phyloP scores from a whole-genome alignment of 2,888 invertebrate genomes.

The Campoletis raptor region DNA sequence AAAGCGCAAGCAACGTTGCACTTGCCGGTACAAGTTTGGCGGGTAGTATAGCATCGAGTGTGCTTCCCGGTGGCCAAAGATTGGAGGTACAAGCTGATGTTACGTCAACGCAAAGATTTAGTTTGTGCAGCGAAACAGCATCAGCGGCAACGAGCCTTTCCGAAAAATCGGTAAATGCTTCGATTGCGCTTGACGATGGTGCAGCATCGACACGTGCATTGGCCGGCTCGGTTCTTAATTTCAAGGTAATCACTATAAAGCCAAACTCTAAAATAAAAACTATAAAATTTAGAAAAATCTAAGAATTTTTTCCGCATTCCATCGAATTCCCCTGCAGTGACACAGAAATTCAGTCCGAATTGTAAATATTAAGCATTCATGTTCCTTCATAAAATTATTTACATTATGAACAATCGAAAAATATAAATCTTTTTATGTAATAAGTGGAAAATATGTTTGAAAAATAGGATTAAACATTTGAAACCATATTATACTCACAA shows the following conservation, averaged over 20 bases:
- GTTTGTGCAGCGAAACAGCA: conserved; percentile 89
- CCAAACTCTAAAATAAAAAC: not conserved
- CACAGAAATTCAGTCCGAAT: not conserved
- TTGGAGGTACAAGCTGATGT: conserved; percentile 92
- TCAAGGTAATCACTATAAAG: conserved; percentile 85
- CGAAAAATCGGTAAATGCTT: conserved; percentile 89
- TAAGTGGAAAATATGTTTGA: no score
- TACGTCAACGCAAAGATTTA: conserved; percentile 88
- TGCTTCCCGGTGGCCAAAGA: conserved; percentile 86
- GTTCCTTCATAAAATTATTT: no score
- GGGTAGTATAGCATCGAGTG: conserved; percentile 86
- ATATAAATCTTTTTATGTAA: no score
- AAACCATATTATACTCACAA: not conserved
- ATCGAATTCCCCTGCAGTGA: no score
- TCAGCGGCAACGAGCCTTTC: conserved; percentile 88
- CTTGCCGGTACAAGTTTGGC: conserved; percentile 82
- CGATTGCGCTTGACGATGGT: conserved; percentile 88
- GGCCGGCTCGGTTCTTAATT: conserved; percentile 91
- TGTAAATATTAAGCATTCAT: not conserved
- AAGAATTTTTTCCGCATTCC: not conserved
- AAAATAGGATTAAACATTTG: not conserved
- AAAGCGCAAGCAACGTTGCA: conserved; percentile 86
- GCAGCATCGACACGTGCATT: conserved; percentile 91
- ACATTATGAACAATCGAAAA: no score
- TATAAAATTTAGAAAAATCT: not conserved